Percentiles rank a stretch among this genome's conserved stretches.
Evolutionary conservation across 2,113 vertebrate genomes (phyloP).

Genomic region (Pycnonotus jocosus): DNA sequence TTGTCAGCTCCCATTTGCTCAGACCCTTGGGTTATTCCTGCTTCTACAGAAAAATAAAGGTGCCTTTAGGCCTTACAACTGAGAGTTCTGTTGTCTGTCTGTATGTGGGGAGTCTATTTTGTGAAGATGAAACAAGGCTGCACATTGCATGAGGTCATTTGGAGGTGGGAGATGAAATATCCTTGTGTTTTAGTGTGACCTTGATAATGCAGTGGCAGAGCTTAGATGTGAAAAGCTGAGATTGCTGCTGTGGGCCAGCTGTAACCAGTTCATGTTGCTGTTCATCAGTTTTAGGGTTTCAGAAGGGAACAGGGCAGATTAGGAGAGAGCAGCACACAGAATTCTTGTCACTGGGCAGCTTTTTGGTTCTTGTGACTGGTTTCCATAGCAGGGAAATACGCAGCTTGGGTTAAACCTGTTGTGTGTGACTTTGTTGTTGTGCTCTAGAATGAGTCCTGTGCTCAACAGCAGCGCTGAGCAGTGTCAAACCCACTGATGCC

Average conservation of each 20-base stretch:
- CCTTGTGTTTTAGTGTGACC: not conserved
- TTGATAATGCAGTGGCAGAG: not conserved
- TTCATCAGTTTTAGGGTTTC: conserved; percentile 19
- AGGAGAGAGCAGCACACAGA: not conserved
- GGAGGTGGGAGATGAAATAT: not conserved
- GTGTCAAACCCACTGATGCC: not conserved
- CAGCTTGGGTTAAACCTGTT: conserved; percentile 43
- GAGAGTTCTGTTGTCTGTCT: not conserved
- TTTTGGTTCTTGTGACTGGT: conserved; percentile 34
- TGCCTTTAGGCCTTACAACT: not conserved
- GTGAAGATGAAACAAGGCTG: not conserved
- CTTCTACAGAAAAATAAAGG: not conserved
- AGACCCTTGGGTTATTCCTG: not conserved
- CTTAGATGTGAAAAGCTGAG: not conserved
- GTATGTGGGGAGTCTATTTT: not conserved
- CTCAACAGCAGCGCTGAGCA: not conserved
- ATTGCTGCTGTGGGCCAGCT: not conserved
- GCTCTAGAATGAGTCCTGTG: not conserved
- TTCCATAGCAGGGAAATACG: conserved; percentile 30
- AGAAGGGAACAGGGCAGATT: conserved; percentile 27
- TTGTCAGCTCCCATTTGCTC: not conserved
- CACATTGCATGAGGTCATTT: not conserved
- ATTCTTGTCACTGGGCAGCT: not conserved
- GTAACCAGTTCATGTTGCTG: not conserved
- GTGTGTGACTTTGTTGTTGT: not conserved